Base-by-base conservation (phyloP, 2,888 invertebrate genomes). In the Melikaiella ostensackeni region DNA sequence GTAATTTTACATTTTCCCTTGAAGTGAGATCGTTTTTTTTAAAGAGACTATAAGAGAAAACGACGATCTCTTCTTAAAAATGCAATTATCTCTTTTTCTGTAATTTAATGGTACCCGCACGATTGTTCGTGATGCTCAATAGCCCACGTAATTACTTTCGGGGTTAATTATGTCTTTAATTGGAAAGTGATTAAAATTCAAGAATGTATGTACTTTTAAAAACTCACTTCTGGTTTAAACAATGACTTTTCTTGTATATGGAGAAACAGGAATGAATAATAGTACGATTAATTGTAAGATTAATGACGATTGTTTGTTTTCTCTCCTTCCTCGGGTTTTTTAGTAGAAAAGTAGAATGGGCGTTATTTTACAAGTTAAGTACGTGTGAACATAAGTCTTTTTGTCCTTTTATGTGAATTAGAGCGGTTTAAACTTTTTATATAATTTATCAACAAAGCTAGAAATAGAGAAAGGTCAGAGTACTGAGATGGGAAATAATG, bases 141-240 rank as follows among this genome's bases (percentile, higher is more conserved):
- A 46, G 16, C 42, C 42, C 21, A 27, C 42, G 9, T 66, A 66
- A 66, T 66, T 50, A 50, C 50, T 50, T 55, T 70, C n/a, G 27
- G 50, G 50, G 70, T 50, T 55, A 50, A 70, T 70, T 70, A 50
- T 46, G 9, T 19, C 46, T 70, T 13, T 70, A 50, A 70, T 55
- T 70, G n/a, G 27, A 30, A 42, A 70, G 50, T 30, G 30, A 70
- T 70, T 55, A 70, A 70, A 30, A 30, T 70, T 9, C 70, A 30
- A 50, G 70, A 50, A n/a, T 27, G 16, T 59, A n/a, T 27, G 16
- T 59, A 16, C n/a, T n/a, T 59, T 13, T 24, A 24, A 59, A 59
- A 2, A 24, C 13, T 16, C 24, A 59, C 24, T 59, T 59, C 24
- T 70, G 19, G 30, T 70, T 70, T 27, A 55, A 50, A 70, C 70